phyloP scores from a whole-genome alignment of 1,140 invertebrate genomes.

The Sesamia nonagrioides region DNA sequence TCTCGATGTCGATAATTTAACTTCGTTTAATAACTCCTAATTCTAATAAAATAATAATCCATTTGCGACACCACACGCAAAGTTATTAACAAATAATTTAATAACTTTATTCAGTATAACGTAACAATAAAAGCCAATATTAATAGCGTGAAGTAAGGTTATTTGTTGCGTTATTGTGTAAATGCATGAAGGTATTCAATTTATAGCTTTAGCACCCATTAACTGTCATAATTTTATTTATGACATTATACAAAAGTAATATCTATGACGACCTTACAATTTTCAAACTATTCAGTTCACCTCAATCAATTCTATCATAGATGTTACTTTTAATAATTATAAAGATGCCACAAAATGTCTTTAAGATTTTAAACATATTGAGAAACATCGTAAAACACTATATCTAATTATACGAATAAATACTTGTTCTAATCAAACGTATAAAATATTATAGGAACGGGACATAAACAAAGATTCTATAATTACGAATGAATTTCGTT shows the following conservation, averaged over 20 bases:
- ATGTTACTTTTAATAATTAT: constrained; percentile 51
- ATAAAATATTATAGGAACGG: constrained; percentile 66
- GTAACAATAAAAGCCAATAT: constrained; percentile 25
- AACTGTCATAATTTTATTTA: constrained; percentile 27
- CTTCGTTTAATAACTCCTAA: constrained; percentile 11
- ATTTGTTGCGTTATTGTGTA: constrained; percentile 30
- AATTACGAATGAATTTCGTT: constrained; percentile 69
- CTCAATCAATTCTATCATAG: constrained; percentile 41
- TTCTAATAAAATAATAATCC: constrained; percentile 8
- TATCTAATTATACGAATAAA: constrained; percentile 30
- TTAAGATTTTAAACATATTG: constrained; percentile 54
- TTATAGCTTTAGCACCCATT: constrained; percentile 39
- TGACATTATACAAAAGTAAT: constrained; percentile 21
- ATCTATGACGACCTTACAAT: constrained; percentile 37
- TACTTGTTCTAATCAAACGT: constrained; percentile 65
- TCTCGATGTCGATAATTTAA: constrained; percentile 10
- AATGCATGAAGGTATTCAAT: constrained; percentile 18
- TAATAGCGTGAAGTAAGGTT: constrained; percentile 7
- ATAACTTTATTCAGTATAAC: constrained; percentile 19
- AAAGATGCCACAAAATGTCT: constrained; percentile 70
- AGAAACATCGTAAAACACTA: constrained; percentile 24
- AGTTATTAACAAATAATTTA: constrained; percentile 37
- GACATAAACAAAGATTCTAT: constrained; percentile 78
- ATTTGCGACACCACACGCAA: constrained; percentile 2
- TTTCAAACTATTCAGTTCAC: constrained; percentile 5